Percentiles rank a stretch among this genome's conserved stretches.
Conservation (phyloP, 2,113 vertebrate genomes). For the Carollia perspicillata region DNA sequence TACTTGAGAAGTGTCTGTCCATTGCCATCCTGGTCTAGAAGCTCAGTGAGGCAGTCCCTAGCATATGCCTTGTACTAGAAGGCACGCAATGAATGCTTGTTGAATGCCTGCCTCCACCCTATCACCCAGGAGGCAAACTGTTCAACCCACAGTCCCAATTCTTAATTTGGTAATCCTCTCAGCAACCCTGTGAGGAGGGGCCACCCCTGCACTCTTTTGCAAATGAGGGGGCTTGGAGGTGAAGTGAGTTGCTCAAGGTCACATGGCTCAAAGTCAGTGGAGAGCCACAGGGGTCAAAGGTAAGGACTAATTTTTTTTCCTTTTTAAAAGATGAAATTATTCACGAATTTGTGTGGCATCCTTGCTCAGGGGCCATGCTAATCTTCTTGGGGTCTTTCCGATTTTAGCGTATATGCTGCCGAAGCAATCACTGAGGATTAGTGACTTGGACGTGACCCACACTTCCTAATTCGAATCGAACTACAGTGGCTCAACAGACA, state of each 20-base stretch:
- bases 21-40: not conserved
- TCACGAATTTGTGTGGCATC: too few relatives aligned
- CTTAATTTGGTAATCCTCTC: not conserved
- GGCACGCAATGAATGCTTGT: not conserved
- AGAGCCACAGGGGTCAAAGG: not conserved
- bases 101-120: not conserved
- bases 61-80: not conserved
- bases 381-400: too few relatives aligned
- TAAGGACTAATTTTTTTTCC: too few relatives aligned
- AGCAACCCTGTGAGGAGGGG: not conserved
- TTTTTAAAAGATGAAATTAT: too few relatives aligned
- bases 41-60: not conserved
- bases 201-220: not conserved
- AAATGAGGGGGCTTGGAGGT: not conserved
- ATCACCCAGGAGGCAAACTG: not conserved
- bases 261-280: not conserved
- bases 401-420: too few relatives aligned
- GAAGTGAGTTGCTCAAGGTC: not conserved
- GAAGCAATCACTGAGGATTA: too few relatives aligned
- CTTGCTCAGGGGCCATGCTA: too few relatives aligned
- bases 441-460: not conserved
- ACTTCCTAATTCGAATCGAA: not conserved
- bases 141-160: accelerated
- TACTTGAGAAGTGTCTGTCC: not conserved
- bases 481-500: not conserved